These are phyloP conservation scores for Micromussa lordhowensis DNA, from an alignment of 92 coral and sea anemone genomes.

Conservation along the genomic window DNA sequence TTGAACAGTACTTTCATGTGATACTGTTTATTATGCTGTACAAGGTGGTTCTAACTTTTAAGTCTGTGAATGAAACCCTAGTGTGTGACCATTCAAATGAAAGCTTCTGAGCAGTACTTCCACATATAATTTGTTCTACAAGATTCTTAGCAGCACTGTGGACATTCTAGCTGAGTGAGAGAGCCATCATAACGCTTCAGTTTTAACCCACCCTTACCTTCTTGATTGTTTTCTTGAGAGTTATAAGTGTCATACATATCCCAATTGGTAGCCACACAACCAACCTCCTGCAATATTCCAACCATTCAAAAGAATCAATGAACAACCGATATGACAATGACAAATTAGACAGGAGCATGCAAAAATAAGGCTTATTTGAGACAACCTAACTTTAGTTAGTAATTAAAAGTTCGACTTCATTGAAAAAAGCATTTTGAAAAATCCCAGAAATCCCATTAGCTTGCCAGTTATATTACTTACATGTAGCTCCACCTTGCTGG, in stretches of 20 bases:
- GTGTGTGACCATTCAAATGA: no score
- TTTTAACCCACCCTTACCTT: constrained; percentile 59
- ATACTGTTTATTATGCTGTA: not conserved
- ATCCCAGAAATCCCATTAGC: no score
- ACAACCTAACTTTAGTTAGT: no score
- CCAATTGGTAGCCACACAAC: constrained; percentile 97
- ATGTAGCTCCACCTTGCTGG: constrained; percentile 77
- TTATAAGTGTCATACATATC: constrained; percentile 94
- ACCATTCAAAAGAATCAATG: not conserved
- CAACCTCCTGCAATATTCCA: constrained; percentile 77
- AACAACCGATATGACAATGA: not conserved
- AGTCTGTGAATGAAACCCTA: not conserved
- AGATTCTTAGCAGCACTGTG: no score
- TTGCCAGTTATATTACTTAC: constrained; percentile 52
- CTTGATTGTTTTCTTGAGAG: constrained; percentile 40
- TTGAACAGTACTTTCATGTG: not conserved
- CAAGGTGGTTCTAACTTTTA: not conserved
- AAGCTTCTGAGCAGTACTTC: not conserved
- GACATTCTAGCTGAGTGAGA: no score
- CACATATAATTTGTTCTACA: not conserved
- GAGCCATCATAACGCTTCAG: no score
- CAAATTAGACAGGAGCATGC: not conserved
- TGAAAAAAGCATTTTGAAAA: not conserved
- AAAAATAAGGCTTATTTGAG: not conserved
- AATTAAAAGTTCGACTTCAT: not conserved